phyloP scores from a whole-genome alignment of 2,888 invertebrate species.

The Meandrusa payeni region DNA sequence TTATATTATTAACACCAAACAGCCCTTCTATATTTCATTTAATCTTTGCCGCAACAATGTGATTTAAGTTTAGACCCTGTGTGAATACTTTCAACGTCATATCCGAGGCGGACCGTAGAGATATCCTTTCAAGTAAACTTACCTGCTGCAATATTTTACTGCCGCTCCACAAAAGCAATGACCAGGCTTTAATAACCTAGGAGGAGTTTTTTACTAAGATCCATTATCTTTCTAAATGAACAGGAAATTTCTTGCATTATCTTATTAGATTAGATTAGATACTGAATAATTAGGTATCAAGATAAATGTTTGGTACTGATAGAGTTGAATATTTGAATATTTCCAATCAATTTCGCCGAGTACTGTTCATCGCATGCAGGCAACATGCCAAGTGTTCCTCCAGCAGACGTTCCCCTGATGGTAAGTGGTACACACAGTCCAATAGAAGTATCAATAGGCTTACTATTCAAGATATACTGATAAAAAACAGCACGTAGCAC shows the following conservation, averaged over 20 bases:
- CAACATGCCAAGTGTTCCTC: too few relatives aligned
- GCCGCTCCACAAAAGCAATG: constrained; percentile 24
- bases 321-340: too few relatives aligned
- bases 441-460: too few relatives aligned
- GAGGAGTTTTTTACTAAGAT: constrained; percentile 4
- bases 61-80: constrained; percentile 49
- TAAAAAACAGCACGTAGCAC: too few relatives aligned
- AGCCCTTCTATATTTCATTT: constrained; percentile 30
- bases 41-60: constrained; percentile 42
- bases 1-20: not conserved
- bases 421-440: too few relatives aligned
- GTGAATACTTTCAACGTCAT: constrained; percentile 49
- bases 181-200: constrained; percentile 19
- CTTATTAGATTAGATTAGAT: too few relatives aligned
- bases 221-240: constrained; percentile 15
- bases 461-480: too few relatives aligned
- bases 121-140: constrained; percentile 47
- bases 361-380: too few relatives aligned
- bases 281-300: too few relatives aligned
- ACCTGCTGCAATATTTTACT: constrained; percentile 34
- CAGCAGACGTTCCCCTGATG: too few relatives aligned
- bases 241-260: constrained; percentile 7
- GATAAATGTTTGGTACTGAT: too few relatives aligned
- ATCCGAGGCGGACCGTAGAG: constrained; percentile 46
- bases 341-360: too few relatives aligned